Evolutionary conservation across 2,113 vertebrate genomes (phyloP), one percentile per base, ranked within the genome.

Genomic region (Halichoeres trimaculatus): DNA sequence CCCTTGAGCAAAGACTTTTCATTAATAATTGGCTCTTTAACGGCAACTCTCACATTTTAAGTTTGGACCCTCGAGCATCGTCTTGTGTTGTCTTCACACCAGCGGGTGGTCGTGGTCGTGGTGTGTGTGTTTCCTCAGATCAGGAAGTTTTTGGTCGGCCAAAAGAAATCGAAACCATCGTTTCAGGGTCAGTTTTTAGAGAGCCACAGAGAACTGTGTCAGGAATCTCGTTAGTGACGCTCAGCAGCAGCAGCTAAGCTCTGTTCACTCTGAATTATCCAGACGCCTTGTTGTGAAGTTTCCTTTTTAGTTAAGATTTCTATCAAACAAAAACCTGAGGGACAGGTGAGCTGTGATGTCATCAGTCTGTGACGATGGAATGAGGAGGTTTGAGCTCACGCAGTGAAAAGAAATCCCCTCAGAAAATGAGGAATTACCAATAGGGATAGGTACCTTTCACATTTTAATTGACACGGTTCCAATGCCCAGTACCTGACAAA

Each of bases 1-100:
- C 85, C 81, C 68, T 76, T 50, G 58, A 88, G 79, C 83, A 83
- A 89, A 89, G 91, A 92, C 91, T 92, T 92, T 93, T 92, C 88
- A 90, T 93, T 92, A 89, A 92, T 92, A 90, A 90, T 90, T 91
- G 90, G 78, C 84, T 88, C 77, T 88, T 83, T 80, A 71, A 81
- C 87, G 81, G 85, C 87, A 91, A 86, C 79, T 70, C 80, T 60
- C 59, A 74, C 81, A 53, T 79, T 48, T 77, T 77, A 66, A 74
- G 81, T 88, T 88, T 81, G 81, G 87, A 85, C 84, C 81, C 78
- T 81, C 52, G 70, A 74, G 83, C 86, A 80, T 87, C 35, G 40
- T 59, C 76, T 47, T 88, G 84, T 86, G 68, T 85, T 71, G 80
- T 89, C 45, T 50, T 71, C 58, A 74, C 59, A 26, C 75, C 61